Percentiles rank a stretch among this genome's conserved stretches.
Conservation (phyloP, 2,113 vertebrate species). For the Myodes glareolus region DNA sequence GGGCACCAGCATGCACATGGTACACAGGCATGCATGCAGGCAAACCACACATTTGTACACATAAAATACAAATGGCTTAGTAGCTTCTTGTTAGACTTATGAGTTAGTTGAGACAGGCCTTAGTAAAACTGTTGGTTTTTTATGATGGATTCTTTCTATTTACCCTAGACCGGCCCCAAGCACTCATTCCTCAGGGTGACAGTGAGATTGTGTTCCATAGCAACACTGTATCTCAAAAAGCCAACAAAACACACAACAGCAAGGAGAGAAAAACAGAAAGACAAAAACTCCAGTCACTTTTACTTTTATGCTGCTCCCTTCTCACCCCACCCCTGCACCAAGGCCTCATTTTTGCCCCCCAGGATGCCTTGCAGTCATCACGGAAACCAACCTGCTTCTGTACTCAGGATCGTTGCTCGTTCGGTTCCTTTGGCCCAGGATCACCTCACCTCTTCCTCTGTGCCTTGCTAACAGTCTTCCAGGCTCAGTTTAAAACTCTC, state of each 20-base stretch:
- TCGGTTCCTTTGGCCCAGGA: neutral
- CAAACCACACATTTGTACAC: neutral
- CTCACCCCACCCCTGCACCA: neutral
- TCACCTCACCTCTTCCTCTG: neutral
- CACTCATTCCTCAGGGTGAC: neutral
- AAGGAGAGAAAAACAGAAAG: neutral
- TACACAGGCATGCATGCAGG: neutral
- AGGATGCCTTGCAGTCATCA: neutral
- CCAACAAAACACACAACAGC: neutral
- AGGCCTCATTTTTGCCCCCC: neutral
- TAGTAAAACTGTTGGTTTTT: neutral
- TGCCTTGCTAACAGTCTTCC: neutral
- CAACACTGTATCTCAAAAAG: neutral
- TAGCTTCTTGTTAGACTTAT: neutral
- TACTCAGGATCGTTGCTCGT: neutral
- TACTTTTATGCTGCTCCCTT: too few species aligned
- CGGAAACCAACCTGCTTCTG: neutral
- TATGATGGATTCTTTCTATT: neutral
- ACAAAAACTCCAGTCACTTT: neutral
- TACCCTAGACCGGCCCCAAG: neutral
- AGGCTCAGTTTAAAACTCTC: neutral
- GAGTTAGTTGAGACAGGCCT: neutral
- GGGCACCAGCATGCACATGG: neutral
- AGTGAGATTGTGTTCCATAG: neutral
- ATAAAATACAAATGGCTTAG: neutral